phyloP scores from a whole-genome alignment of 1,140 invertebrate species.

The Neodiprion lecontei region DNA sequence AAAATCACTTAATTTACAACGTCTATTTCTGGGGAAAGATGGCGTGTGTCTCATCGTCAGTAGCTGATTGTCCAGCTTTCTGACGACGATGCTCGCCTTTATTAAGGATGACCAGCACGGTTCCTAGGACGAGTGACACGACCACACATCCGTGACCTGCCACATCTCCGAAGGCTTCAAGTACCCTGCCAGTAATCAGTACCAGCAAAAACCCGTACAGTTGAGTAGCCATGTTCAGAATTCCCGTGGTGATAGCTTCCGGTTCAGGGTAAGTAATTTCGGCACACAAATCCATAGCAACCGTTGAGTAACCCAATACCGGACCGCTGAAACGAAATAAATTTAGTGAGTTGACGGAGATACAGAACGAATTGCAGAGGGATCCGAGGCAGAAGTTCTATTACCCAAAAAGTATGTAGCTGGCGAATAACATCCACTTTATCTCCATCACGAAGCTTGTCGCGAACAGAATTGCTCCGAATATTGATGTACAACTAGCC shows the following conservation, averaged over 20 bases:
- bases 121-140: no score
- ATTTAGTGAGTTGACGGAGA: neutral
- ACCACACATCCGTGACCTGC: no score
- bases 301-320: constrained; percentile 73
- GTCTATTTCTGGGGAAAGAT: neutral
- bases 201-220: no score
- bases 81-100: no score
- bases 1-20: neutral
- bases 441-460: constrained; percentile 60
- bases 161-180: no score
- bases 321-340: constrained; percentile 62
- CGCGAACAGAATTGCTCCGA: constrained; percentile 68
- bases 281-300: constrained; percentile 75
- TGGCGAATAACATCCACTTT: constrained; percentile 34
- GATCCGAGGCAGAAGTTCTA: neutral
- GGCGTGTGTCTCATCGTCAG: no score
- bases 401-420: constrained; percentile 32
- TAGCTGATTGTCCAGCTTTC: no score
- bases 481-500: constrained; percentile 67
- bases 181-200: no score
- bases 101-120: no score
- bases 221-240: constrained; percentile 47
- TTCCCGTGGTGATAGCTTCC: constrained; percentile 68
- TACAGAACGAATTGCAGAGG: no score
- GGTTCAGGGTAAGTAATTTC: constrained; percentile 76